Conservation (phyloP, 2,888 invertebrate genomes). For the Agrochola litura region DNA sequence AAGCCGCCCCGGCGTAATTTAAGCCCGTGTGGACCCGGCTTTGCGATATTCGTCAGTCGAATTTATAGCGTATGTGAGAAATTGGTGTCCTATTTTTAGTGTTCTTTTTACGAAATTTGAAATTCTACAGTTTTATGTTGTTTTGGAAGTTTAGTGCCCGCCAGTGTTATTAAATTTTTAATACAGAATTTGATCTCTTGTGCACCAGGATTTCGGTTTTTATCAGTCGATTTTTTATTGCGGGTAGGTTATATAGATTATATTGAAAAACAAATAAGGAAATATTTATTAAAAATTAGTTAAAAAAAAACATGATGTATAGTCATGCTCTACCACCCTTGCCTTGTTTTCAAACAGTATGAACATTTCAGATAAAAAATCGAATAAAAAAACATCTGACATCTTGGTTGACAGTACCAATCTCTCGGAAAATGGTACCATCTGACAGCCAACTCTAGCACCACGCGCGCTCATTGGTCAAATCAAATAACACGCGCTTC, state of each 20-base stretch:
- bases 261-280: not conserved
- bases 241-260: not conserved
- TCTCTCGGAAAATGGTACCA: no score
- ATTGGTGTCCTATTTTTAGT: conserved; percentile 45
- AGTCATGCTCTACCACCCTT: not conserved
- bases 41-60: conserved; percentile 59
- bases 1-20: conserved; percentile 61
- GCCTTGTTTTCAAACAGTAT: not conserved
- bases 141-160: conserved; percentile 1
- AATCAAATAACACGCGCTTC: no score
- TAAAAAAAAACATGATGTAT: not conserved
- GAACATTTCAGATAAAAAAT: not conserved
- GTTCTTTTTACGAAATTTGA: conserved; percentile 26
- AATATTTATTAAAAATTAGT: not conserved
- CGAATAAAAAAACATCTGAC: not conserved
- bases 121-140: conserved; percentile 32
- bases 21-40: conserved; percentile 65
- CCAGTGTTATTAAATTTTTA: conserved; percentile 30
- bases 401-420: no score
- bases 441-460: no score
- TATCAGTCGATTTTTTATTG: not conserved
- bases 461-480: no score
- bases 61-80: conserved; percentile 63
- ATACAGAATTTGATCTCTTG: not conserved
- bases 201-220: not conserved